Base-by-base conservation (phyloP, 2,888 invertebrate genomes). In the Tetragnatha montana region DNA sequence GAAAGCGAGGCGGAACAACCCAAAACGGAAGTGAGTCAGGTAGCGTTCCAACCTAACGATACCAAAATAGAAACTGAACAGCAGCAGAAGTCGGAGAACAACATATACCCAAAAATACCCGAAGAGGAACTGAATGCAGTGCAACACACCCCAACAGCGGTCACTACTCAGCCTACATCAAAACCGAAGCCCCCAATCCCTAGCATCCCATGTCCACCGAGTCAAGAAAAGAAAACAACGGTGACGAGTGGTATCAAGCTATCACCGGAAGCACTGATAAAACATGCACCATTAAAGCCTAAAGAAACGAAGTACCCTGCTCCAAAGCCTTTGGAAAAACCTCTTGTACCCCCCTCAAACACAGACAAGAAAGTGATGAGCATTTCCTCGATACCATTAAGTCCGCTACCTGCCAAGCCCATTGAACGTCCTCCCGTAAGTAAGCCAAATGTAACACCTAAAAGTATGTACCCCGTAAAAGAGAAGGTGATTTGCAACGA, bases 41-140 rank as follows among this genome's bases (percentile, higher is more conserved):
- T 35, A 21, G 79, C 69, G 50, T 80, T 60, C 49, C 86, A 86
- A 50, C 80, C 51, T 12, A 86, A 19, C 8, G 85, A 81, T 22
- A 35, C 68, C 7, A 73, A 75, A 68, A 35, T 35, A 35, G 68
- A 78, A 50, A 47, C 75, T n/a, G 76, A 47, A 50, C 22, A 78
- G 10, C 50, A 60, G 14, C 69, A 86, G 60, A 21, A 6, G 60
- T 78, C 81, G 21, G 81, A 68, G 68, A 68, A 21, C 71, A 83
- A 80, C 49, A 71, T 89, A 60, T 89, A 86, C 51, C 81, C 89
- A 6, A 89, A 85, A 84, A 85, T 89, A 50, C 89, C 80, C 22
- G 87, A 88, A 79, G 80, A 89, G 71, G 80, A 84, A 35, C 22
- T 85, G 47, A 74, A 70, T 8, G 8, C 70, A 60, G 74, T n/a